phyloP scores from a whole-genome alignment of 1,140 invertebrate species.

The Ceratosolen solmsi region DNA sequence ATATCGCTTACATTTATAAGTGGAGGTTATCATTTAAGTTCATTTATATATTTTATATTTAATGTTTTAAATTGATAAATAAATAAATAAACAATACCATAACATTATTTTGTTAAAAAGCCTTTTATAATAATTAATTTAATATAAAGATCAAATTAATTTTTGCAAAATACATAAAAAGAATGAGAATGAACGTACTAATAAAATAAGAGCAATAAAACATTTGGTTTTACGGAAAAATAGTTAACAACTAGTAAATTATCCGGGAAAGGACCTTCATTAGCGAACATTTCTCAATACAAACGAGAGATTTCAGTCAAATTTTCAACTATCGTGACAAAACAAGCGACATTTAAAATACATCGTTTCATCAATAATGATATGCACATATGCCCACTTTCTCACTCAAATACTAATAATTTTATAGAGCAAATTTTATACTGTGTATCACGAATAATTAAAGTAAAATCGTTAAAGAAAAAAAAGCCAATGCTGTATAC shows the following conservation, averaged over 20 bases:
- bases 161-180: too few species aligned
- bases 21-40: too few species aligned
- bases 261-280: neutral
- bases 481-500: neutral
- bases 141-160: too few species aligned
- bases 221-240: neutral
- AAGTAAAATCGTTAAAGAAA: constrained; percentile 20
- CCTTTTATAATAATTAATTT: too few species aligned
- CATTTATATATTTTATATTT: too few species aligned
- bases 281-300: neutral
- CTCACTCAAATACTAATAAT: neutral
- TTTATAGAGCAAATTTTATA: neutral
- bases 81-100: too few species aligned
- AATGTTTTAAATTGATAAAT: too few species aligned
- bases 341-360: neutral
- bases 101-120: too few species aligned
- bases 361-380: constrained; percentile 10
- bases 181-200: too few species aligned
- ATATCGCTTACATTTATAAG: too few species aligned
- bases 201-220: too few species aligned
- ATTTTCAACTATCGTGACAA: neutral
- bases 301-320: constrained; percentile 11
- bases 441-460: constrained; percentile 10
- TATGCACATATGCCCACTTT: neutral
- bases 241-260: constrained; percentile 6